A percentile compares a stretch with the other conserved stretches of the same genome.
Conservation (phyloP, 2,113 vertebrate species). For the Nycticebus coucang region DNA sequence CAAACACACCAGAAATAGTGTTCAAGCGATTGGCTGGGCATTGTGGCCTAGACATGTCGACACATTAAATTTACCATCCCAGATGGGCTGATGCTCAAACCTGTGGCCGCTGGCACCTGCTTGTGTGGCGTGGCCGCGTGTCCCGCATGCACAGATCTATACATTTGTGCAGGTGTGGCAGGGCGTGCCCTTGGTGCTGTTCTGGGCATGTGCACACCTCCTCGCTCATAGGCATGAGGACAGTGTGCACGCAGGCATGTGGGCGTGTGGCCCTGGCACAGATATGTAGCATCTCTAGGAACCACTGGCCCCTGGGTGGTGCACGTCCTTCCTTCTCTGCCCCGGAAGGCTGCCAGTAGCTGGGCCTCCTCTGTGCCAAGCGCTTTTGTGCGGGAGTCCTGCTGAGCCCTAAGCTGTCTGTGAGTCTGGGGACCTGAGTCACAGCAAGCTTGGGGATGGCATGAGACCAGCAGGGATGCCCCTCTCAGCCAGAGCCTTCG, state of each 20-base stretch:
- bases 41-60: rapidly evolving
- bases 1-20: not conserved
- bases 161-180: rapidly evolving
- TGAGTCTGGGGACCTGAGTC: not conserved
- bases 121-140: not conserved
- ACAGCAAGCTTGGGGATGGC: not conserved
- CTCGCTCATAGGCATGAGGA: not conserved
- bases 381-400: rapidly evolving
- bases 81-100: not conserved
- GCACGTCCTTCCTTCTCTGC: not conserved
- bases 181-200: not conserved
- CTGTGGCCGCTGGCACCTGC: rapidly evolving
- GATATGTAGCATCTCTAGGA: rapidly evolving
- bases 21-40: no score
- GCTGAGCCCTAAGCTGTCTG: rapidly evolving
- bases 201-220: not conserved
- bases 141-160: rapidly evolving
- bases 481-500: not conserved
- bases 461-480: not conserved
- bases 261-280: rapidly evolving
- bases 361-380: no score
- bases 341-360: not conserved
- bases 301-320: not conserved
- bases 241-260: not conserved
- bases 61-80: rapidly evolving